These are phyloP conservation scores for Mizuhopecten yessoensis DNA, from an alignment of 1,140 invertebrate species.

Conservation along the genomic window DNA sequence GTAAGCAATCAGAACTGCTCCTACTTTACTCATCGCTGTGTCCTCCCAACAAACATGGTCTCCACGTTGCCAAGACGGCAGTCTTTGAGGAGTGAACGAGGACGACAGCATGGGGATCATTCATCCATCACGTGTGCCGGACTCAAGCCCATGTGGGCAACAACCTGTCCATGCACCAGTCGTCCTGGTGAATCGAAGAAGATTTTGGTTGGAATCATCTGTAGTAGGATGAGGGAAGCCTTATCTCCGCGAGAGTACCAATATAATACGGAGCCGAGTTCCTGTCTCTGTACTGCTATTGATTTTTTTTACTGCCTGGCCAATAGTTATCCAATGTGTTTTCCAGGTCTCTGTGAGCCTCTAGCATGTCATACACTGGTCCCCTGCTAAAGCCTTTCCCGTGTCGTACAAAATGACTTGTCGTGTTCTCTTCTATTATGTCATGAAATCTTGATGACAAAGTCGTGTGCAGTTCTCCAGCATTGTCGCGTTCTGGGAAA, in stretches of 20 bases:
- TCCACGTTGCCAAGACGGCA: not conserved
- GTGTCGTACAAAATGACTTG: constrained; percentile 22
- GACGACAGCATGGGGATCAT: not conserved
- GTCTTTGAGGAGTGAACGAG: not conserved
- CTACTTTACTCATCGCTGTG: too few relatives aligned
- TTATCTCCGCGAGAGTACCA: not conserved
- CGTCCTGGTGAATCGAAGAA: not conserved
- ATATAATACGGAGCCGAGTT: not conserved
- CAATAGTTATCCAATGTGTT: constrained; percentile 14
- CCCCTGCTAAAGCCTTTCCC: not conserved
- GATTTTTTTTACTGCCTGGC: constrained; percentile 10
- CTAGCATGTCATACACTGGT: not conserved
- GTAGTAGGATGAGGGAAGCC: constrained; percentile 12
- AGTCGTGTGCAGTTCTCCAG: not conserved
- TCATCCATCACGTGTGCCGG: not conserved
- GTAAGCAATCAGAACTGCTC: too few relatives aligned
- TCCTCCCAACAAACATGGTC: not conserved
- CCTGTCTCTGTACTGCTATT: not conserved
- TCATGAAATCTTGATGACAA: not conserved
- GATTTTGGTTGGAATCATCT: not conserved
- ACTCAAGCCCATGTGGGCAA: not conserved
- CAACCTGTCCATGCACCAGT: not conserved
- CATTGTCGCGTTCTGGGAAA: constrained; percentile 22
- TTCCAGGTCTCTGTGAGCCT: not conserved
- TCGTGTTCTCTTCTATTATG: constrained; percentile 13